A percentile compares a stretch with the other conserved stretches of the same genome.
Conservation (phyloP, 1,140 invertebrate genomes). For the Ephestia elutella region DNA sequence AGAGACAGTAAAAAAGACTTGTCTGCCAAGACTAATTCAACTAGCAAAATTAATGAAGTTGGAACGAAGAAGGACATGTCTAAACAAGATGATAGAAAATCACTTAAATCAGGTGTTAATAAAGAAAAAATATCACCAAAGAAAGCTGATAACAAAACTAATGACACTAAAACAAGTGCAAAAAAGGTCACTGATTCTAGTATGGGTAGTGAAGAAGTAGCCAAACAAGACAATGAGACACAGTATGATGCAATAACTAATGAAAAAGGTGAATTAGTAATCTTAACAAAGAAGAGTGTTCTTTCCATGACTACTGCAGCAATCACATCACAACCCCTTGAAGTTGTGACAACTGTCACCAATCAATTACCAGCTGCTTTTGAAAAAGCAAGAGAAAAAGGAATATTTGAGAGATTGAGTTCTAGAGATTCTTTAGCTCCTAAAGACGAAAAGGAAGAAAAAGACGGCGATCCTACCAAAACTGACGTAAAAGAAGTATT, state of each 20-base stretch:
- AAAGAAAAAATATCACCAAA: conserved; percentile 19
- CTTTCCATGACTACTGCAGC: conserved; percentile 75
- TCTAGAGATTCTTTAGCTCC: conserved; percentile 66
- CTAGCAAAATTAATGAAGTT: conserved; percentile 45
- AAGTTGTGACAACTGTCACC: conserved; percentile 70
- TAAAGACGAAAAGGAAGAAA: conserved; percentile 44
- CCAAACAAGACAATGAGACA: conserved; percentile 65
- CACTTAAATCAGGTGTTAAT: conserved; percentile 24
- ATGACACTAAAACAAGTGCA: conserved; percentile 29
- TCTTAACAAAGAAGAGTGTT: conserved; percentile 68
- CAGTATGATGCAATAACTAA: conserved; percentile 65
- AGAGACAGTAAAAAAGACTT: conserved; percentile 59
- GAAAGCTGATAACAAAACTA: conserved; percentile 25
- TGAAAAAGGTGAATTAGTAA: conserved; percentile 63
- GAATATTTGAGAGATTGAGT: conserved; percentile 64
- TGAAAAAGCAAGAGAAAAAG: conserved; percentile 71
- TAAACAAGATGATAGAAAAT: conserved; percentile 21
- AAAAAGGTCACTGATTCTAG: conserved; percentile 17
- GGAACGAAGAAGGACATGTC: conserved; percentile 25
- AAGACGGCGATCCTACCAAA: conserved; percentile 21
- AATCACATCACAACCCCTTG: conserved; percentile 70
- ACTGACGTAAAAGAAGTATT: not conserved
- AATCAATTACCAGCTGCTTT: conserved; percentile 67
- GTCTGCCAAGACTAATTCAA: conserved; percentile 48
- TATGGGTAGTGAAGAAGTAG: conserved; percentile 39